phyloP scores from a whole-genome alignment of 2,888 invertebrate genomes.

The Ethmia dodecea region DNA sequence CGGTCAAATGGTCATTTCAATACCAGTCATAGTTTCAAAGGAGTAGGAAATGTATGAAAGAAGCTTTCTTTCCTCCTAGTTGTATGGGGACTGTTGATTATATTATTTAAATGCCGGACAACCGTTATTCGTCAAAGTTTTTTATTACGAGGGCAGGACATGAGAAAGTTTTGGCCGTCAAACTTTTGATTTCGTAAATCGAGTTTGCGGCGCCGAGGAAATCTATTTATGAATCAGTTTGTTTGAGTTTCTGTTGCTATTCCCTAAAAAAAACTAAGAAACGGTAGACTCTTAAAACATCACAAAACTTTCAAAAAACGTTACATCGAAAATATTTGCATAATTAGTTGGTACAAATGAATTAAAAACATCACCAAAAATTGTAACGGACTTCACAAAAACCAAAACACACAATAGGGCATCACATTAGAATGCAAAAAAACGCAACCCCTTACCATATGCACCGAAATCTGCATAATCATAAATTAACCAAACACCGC shows the following conservation, averaged over 20 bases:
- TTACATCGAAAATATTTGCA: too few species aligned
- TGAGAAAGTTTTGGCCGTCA: conserved; percentile 58
- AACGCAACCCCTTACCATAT: conserved; percentile 32
- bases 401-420: conserved; percentile 18
- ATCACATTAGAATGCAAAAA: conserved; percentile 33
- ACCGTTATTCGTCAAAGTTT: conserved; percentile 68
- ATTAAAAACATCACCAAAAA: too few species aligned
- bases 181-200: conserved; percentile 17
- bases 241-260: neutral
- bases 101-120: conserved; percentile 67
- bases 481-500: conserved; percentile 49
- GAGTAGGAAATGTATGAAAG: conserved; percentile 69
- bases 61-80: conserved; percentile 57
- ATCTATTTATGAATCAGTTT: conserved; percentile 1
- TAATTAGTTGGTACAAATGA: too few species aligned
- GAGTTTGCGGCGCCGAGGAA: conserved; percentile 5
- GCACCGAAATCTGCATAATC: conserved; percentile 52
- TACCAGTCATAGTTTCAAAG: conserved; percentile 60
- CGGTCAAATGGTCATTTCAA: conserved; percentile 72
- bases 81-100: conserved; percentile 49
- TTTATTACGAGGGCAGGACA: conserved; percentile 51
- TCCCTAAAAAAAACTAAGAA: too few species aligned
- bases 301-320: too few species aligned
- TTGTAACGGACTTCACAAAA: too few species aligned
- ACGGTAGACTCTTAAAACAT: too few species aligned